phyloP scores from a whole-genome alignment of 2,888 invertebrate species.

The Drosophila multiciliata region DNA sequence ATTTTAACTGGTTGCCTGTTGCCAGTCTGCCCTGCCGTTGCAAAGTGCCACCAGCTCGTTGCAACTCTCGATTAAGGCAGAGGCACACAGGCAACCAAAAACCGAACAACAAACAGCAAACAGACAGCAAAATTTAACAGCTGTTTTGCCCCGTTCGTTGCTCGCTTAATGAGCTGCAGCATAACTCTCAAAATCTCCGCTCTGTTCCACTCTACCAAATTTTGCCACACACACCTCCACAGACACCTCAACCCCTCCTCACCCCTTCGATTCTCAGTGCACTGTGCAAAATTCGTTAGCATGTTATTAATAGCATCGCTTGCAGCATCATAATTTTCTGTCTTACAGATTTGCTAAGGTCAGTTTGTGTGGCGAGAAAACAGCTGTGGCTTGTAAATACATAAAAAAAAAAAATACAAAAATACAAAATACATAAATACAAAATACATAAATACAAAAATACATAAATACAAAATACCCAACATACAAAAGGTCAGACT shows the following conservation, averaged over 20 bases:
- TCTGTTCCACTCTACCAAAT: constrained; percentile 23
- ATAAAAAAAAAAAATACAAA: background rate
- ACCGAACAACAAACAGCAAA: background rate
- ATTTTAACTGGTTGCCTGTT: constrained; percentile 50
- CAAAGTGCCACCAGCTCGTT: constrained; percentile 41
- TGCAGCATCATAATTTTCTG: constrained; percentile 43
- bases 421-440: background rate
- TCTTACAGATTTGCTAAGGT: constrained; percentile 62
- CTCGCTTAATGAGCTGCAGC: constrained; percentile 73
- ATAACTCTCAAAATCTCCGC: constrained; percentile 50
- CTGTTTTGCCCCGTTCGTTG: constrained; percentile 62
- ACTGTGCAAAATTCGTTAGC: constrained; percentile 62
- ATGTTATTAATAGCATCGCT: constrained; percentile 64
- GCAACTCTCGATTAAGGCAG: constrained; percentile 15
- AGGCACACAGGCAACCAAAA: background rate
- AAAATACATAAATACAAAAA: background rate
- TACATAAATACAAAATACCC: background rate
- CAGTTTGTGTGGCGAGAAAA: constrained; percentile 63
- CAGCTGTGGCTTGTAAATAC: constrained; percentile 33
- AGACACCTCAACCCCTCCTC: background rate
- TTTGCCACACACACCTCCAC: background rate
- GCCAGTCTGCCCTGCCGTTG: constrained; percentile 45
- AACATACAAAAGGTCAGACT: constrained; percentile 65
- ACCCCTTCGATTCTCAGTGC: constrained; percentile 20
- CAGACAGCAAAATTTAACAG: constrained; percentile 22